Evolutionary conservation across 2,113 vertebrate genomes (phyloP).

Genomic region (Pongo abelii): DNA sequence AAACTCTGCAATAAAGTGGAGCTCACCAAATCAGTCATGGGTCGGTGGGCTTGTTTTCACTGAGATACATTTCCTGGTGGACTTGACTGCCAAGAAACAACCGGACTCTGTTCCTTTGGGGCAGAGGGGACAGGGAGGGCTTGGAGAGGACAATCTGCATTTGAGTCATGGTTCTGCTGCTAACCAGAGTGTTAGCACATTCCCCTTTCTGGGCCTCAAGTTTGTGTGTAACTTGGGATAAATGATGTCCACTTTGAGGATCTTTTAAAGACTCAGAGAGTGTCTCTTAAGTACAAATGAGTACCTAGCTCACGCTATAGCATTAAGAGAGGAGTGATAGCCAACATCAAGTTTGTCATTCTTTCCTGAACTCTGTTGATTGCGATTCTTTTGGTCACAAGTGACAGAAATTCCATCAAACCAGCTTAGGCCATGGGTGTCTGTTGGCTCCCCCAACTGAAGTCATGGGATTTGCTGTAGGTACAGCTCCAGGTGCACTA

Average conservation of each 20-base stretch:
- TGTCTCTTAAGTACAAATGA: rapidly evolving
- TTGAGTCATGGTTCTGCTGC: neutral
- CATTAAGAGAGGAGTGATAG: too few species aligned
- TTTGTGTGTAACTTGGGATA: neutral
- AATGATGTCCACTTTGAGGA: neutral
- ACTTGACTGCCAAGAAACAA: neutral
- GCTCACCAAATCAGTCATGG: neutral
- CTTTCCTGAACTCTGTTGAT: neutral
- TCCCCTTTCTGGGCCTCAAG: neutral
- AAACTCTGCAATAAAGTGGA: neutral
- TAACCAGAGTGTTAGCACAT: neutral
- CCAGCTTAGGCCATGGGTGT: neutral
- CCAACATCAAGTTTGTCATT: too few species aligned
- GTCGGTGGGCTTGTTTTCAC: rapidly evolving
- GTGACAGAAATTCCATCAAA: neutral
- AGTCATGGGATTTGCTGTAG: neutral
- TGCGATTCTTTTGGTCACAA: neutral
- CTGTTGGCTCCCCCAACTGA: neutral
- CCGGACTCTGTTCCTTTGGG: neutral
- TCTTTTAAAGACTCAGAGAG: neutral
- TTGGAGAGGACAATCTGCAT: neutral
- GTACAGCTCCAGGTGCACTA: too few species aligned
- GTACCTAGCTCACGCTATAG: neutral
- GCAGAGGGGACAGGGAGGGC: too few species aligned
- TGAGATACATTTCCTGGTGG: rapidly evolving